Base-by-base conservation (phyloP, 2,888 invertebrate species). In the Melikaiella ostensackeni region DNA sequence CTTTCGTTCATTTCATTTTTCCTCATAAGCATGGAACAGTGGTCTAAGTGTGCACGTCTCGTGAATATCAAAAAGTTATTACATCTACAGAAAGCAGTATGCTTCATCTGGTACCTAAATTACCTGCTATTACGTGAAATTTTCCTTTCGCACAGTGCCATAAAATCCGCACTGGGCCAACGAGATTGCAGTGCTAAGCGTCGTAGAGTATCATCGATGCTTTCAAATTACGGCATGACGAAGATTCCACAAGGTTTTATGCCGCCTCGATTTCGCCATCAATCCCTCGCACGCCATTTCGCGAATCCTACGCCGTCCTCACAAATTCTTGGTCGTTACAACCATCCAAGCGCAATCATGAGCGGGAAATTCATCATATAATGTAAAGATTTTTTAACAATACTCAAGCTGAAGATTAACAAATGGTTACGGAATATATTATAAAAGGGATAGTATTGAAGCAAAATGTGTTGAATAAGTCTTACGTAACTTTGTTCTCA, bases 171-270 rank as follows among this genome's bases (percentile, higher is more conserved):
- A 81, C 76, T 59, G 80, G 78, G 77, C 75, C 77, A 75, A 79
- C 76, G 79, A 84, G 83, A 85, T 86, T 82, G 83, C 82, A 75
- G 82, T 82, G 82, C 77, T 66, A 82, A 85, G 76, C 80, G 81
- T 83, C 86, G 83, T 88, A 85, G 87, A 88, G 82, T 85, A 85
- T 86, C 81, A 85, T 85, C 82, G 85, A 80, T 80, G 79, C 80
- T 79, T 76, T 82, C 81, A 85, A 85, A 86, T 86, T 86, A 87
- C 84, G 83, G 79, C 46, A 81, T 16, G 27, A 57, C 70, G 55
- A 42, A 55, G 62, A 78, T 78, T 76, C 63, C 55, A 38, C 55
- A 63, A 50, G 30, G 35, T n/a, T 16, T 35, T 50, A 42, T 16
- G 59, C 16, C 1, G 59, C 59, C 59, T 59, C 27, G 59, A 59